Base-by-base conservation (phyloP, 2,888 invertebrate genomes). In the Agriopis marginaria region DNA sequence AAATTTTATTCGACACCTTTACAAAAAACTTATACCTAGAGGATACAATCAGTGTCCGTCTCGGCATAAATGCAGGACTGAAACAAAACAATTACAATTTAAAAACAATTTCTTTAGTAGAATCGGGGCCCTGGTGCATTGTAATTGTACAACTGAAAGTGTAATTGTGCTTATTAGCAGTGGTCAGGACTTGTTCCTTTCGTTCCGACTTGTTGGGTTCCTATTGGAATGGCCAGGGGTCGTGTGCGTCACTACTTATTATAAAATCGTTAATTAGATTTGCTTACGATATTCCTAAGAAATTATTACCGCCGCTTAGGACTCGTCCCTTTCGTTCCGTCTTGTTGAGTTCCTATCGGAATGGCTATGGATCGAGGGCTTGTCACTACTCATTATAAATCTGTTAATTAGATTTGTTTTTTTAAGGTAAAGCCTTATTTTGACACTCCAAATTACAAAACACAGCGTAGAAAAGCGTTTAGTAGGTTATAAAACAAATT, bases 131-230 rank as follows among this genome's bases (percentile, higher is more conserved):
- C 10, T 32, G 45, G 12, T 45, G 45, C 12, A 12, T 9, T 9
- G 12, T 45, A 58, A 58, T 58, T 14, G 17, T 44, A 17, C 23
- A 47, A 61, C 17, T 42, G 10, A 17, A 9, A 11, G 8, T 60
- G 11, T 83, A 80, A 83, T 82, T 74, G 72, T 69, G 72, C 74
- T 79, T 78, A 84, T 82, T 81, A 80, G 67, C 74, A 70, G 76
- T 71, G 73, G 66, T 56, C 77, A 73, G 71, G 68, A 72, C 65
- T 47, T 47, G 65, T 72, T 76, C 71, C 64, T 47, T 67, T 59
- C 73, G 76, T 77, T 76, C 71, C 66, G 64, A 55, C 62, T 61
- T 71, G 72, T 73, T 75, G 62, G 70, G 61, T 69, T 76, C 63
- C 63, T 61, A 66, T 55, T 67, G 65, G 23, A 62, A 53, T 49